These are phyloP conservation scores for Anabas testudineus DNA, from an alignment of 2,797 vertebrate genomes.

Conservation along the genomic window DNA sequence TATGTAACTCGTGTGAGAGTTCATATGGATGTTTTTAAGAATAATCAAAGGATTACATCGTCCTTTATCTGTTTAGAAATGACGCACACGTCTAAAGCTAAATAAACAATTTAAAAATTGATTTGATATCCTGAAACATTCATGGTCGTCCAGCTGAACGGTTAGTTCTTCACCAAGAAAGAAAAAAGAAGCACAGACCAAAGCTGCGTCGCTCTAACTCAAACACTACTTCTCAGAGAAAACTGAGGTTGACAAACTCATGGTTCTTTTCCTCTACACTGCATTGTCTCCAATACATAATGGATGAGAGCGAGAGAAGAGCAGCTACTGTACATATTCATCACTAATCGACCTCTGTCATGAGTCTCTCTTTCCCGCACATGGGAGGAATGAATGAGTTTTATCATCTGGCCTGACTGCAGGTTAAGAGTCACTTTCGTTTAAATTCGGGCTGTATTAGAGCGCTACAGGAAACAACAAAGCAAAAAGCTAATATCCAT, in stretches of 20 bases:
- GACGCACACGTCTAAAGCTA: no score
- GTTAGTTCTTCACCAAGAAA: not conserved
- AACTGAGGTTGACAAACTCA: slow-evolving; percentile 33
- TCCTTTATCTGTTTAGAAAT: no score
- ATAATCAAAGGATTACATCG: no score
- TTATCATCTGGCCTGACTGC: no score
- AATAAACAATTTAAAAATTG: not conserved
- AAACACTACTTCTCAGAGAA: slow-evolving; percentile 2
- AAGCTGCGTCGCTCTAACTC: slow-evolving; percentile 12
- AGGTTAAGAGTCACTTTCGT: slow-evolving; percentile 30
- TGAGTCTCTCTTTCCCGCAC: slow-evolving; percentile 23
- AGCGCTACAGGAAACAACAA: slow-evolving; percentile 25
- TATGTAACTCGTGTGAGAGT: no score
- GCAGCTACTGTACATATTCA: slow-evolving; percentile 49
- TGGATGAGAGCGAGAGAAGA: slow-evolving; percentile 54
- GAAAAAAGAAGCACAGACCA: no score
- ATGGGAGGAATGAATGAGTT: slow-evolving; percentile 38
- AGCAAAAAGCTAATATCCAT: slow-evolving; percentile 33
- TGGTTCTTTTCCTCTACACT: slow-evolving; percentile 26
- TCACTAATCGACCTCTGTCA: slow-evolving; percentile 46
- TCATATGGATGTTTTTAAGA: no score
- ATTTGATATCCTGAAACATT: not conserved
- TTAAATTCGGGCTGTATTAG: slow-evolving; percentile 24
- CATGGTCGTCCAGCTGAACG: not conserved
- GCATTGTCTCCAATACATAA: slow-evolving; percentile 59